Evolutionary conservation across 2,113 vertebrate species (phyloP), one percentile per base, ranked within the genome.

Genomic region (Nycticryphes semicollaris): DNA sequence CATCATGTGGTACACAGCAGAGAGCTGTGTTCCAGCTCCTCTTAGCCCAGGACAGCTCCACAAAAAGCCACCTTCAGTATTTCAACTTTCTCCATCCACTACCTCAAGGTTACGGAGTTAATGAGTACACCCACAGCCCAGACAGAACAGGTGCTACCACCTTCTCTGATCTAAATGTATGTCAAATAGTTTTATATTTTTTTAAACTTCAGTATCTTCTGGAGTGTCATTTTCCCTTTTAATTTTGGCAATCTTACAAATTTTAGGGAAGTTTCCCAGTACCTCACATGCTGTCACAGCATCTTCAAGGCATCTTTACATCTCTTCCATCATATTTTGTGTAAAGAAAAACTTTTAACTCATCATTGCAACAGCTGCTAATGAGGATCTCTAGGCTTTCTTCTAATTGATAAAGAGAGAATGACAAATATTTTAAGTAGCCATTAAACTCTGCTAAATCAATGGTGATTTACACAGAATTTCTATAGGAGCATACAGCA

Each of bases 381-480:
- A 95, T 90, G 89, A 96, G 94, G 84, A 90, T 95, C 21, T 90
- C 67, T 89, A 73, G 51, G 66, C 91, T 79, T 95, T 87, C 97
- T 86, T 97, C 48, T 90, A 97, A 93, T 72, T 94, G 94, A 95
- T 95, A 95, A 89, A 63, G 94, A 90, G 60, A 97, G 83, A 86
- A 87, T 86, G 92, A 96, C 70, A 90, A 96, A 92, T 95, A 69
- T 78, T 97, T 94, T 94, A 96, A 97, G 91, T 87, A 75, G 83
- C 79, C 89, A 96, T 91, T 98, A 93, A 96, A 92, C 69, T 94
- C 79, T 79, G 80, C 68, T 96, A 95, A 97, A 96, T 98, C 70
- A 94, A 87, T 94, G 79, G 70, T 94, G 95, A 94, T 94, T 97
- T 97, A 93, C 62, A 83, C 84, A 97, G 88, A 96, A 95, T 91